A percentile compares a stretch with the other conserved stretches of the same genome.
Evolutionary conservation across 2,888 invertebrate species (phyloP).

Genomic region (Malthinus seriepunctatus): DNA sequence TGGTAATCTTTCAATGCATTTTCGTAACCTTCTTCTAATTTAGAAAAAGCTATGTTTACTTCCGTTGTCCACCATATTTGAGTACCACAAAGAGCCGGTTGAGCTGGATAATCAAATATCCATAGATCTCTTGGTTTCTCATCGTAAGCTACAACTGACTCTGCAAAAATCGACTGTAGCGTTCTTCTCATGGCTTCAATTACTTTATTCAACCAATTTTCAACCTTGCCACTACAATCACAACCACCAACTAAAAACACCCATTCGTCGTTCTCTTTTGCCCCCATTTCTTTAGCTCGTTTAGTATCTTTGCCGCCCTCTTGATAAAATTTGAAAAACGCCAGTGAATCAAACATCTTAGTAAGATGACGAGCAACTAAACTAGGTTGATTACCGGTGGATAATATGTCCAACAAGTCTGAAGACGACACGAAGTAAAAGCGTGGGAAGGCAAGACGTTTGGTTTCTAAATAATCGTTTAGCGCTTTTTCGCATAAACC

Average conservation of each 20-base stretch:
- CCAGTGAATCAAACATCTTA: constrained; percentile 90
- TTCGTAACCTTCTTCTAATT: constrained; percentile 92
- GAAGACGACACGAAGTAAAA: constrained; percentile 96
- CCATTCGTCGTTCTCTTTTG: constrained; percentile 80
- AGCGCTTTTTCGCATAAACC: constrained; percentile 91
- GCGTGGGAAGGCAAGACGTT: constrained; percentile 88
- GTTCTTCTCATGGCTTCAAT: constrained; percentile 84
- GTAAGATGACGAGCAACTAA: constrained; percentile 82
- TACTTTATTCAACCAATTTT: constrained; percentile 86
- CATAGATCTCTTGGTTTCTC: constrained; percentile 88
- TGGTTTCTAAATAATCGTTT: constrained; percentile 93
- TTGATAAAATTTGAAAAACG: constrained; percentile 72
- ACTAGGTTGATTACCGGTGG: constrained; percentile 82
- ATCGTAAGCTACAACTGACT: constrained; percentile 82
- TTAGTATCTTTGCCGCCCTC: constrained; percentile 61
- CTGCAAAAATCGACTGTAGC: constrained; percentile 76
- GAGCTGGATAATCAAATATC: constrained; percentile 92
- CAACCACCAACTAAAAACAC: constrained; percentile 73
- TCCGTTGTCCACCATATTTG: constrained; percentile 98
- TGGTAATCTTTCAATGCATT: constrained; percentile 91
- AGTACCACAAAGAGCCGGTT: constrained; percentile 84
- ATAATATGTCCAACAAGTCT: constrained; percentile 81
- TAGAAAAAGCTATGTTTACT: constrained; percentile 85
- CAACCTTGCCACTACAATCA: constrained; percentile 90
- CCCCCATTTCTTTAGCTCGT: constrained; percentile 75